Evolutionary conservation across 2,113 vertebrate species (phyloP).

Genomic region (Galeopterus variegatus): DNA sequence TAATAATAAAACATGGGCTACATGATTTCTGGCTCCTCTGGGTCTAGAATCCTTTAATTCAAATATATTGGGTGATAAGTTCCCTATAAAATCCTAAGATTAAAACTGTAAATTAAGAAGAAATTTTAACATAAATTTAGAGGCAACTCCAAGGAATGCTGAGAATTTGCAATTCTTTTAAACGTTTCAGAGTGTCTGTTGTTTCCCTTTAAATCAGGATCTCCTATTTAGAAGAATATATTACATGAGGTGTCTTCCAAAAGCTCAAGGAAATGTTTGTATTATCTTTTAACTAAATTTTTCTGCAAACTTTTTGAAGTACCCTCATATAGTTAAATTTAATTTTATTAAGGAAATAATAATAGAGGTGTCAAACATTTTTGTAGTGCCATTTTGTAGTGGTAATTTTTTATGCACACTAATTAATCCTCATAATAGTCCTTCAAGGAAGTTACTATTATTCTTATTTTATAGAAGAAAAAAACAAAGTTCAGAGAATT

Average conservation of each 20-base stretch:
- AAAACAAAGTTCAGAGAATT: neutral
- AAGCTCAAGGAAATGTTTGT: too few species aligned
- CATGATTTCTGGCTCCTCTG: neutral
- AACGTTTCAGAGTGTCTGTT: neutral
- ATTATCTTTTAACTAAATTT: too few species aligned
- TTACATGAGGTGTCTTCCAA: neutral
- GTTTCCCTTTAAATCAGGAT: neutral
- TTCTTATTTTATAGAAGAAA: neutral
- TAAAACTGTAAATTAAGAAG: neutral
- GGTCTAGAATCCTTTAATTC: neutral
- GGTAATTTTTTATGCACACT: neutral
- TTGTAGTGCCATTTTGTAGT: neutral
- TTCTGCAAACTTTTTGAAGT: too few species aligned
- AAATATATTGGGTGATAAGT: neutral
- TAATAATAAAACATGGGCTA: neutral
- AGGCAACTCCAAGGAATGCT: neutral
- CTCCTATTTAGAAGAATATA: neutral
- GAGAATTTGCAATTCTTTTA: neutral
- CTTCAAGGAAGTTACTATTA: neutral
- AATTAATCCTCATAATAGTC: neutral
- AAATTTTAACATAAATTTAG: neutral
- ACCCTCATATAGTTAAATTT: neutral
- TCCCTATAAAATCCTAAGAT: neutral
- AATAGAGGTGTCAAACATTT: neutral
- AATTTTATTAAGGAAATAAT: neutral